A percentile compares a stretch with the other conserved stretches of the same genome.
Evolutionary conservation across 2,797 vertebrate species (phyloP).

Genomic region (Ctenopoma kingsleyae): DNA sequence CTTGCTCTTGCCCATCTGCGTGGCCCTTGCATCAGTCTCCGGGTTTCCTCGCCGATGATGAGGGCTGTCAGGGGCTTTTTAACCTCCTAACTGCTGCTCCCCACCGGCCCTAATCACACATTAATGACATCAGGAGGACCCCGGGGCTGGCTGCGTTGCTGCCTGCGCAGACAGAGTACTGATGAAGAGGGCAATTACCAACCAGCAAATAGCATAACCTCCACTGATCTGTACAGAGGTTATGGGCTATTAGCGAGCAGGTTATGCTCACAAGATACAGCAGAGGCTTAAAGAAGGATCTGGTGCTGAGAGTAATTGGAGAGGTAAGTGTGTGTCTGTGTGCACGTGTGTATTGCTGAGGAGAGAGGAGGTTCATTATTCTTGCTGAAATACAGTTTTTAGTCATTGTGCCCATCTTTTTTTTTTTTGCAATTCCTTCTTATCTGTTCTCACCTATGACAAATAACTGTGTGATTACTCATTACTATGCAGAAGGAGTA

Average conservation of each 20-base stretch:
- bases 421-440: constrained; percentile 12
- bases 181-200: constrained; percentile 90
- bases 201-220: constrained; percentile 78
- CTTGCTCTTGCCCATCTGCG: constrained; percentile 94
- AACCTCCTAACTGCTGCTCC: constrained; percentile 99
- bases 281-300: constrained; percentile 70
- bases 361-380: constrained; percentile 13
- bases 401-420: background rate
- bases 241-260: constrained; percentile 75
- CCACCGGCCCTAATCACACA: constrained; percentile 99
- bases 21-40: constrained; percentile 94
- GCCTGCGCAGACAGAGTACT: constrained; percentile 96
- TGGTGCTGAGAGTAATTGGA: constrained; percentile 67
- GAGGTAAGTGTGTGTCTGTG: constrained; percentile 31
- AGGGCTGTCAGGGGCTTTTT: constrained; percentile 99
- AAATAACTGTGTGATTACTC: constrained; percentile 35
- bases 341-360: constrained; percentile 1
- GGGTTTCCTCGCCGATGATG: constrained; percentile 99
- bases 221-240: constrained; percentile 77
- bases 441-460: constrained; percentile 41
- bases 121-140: constrained; percentile 99
- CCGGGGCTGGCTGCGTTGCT: constrained; percentile 92
- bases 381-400: constrained; percentile 17
- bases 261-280: constrained; percentile 74
- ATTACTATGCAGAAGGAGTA: constrained; percentile 61